Base-by-base conservation (phyloP, 2,797 vertebrate genomes). In the Labeo calbasu region DNA sequence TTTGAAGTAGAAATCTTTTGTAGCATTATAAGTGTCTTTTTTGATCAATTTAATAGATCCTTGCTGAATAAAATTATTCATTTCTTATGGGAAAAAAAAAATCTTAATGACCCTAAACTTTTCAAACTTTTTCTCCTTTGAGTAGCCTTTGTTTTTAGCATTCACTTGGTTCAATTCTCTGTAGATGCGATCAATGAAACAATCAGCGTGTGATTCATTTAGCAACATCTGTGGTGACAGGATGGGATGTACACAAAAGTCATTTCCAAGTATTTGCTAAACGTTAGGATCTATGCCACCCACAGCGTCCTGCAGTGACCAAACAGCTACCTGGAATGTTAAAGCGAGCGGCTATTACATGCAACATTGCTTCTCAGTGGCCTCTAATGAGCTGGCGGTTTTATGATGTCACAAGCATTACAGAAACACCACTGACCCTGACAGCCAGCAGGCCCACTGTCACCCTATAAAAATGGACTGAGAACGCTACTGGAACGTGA, bases 381-480 rank as follows among this genome's bases (percentile, higher is more conserved):
- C 79, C 79, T 85, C 51, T 88, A 88, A 88, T 88, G 86, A 87
- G 84, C 83, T 61, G 77, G 81, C 57, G 84, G 78, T 85, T 85
- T 84, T 83, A 81, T 76, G 70, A 79, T 28, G 82, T 82, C 72
- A 73, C 72, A 46, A 82, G 61, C 21, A 68, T 50, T 82, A 53
- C 76, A 83, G 68, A 76, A 84, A 82, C 75, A n/a, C 63, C 21
- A 40, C 73, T 69, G 69, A 75, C 70, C 46, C 75, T 84, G 59
- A 88, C 69, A 46, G 68, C 23, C 79, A 65, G 57, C 79, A 86
- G 85, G 70, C 80, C 69, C 65, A 50, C 68, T 78, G 32, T 75
- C 83, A 80, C 87, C 82, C 86, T 72, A 69, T 84, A 77, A 84
- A 84, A 81, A 70, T 63, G 70, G n/a, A 46, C 63, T 1, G 53